Evolutionary conservation across 1,140 invertebrate species (phyloP), one percentile per base, ranked within the genome.

Genomic region (Radopholus similis): DNA sequence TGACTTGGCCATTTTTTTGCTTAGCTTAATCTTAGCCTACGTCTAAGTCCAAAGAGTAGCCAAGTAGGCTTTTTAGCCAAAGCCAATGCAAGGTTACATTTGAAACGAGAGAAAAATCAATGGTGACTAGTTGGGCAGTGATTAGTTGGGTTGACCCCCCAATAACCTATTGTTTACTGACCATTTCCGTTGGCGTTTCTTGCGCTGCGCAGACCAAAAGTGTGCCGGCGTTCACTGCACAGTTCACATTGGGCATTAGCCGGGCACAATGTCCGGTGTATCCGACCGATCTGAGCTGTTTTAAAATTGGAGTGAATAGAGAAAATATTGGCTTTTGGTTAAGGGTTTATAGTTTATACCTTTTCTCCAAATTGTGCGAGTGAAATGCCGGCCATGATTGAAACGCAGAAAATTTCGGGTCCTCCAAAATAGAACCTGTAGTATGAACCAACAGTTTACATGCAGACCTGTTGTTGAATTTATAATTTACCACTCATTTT

Each of bases 331-430:
- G 18, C 8, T 15, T 0, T 47, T 15, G 11, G 38, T 34, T 21
- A 62, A 23, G 21, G 13, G 15, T 34, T 1, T 4, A 57, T 2
- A 40, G 30, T 8, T 2, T 53, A 62, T 11, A 51, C 15, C 42
- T 75, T 54, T 8, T 66, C 42, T 5, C 30, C 28, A 54, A 73
- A 58, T 9, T 32, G 26, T 13, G 26, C n/a, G 30, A 70, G 55
- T 37, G 32, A 54, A 28, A 75, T 56, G 13, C 71, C 71, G 18
- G 74, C 74, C 71, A 73, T 51, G 34, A 73, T 74, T 9, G 71
- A 73, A n/a, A 75, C 32, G 28, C 67, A 18, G 11, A 75, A 42
- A 34, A 64, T 26, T 40, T 62, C 54, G 28, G 66, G 35, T 32
- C 34, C n/a, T 21, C 26, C 51, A 69, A 66, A 53, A 49, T 28